phyloP scores from a whole-genome alignment of 2,797 vertebrate species.

The Anguilla megastoma region DNA sequence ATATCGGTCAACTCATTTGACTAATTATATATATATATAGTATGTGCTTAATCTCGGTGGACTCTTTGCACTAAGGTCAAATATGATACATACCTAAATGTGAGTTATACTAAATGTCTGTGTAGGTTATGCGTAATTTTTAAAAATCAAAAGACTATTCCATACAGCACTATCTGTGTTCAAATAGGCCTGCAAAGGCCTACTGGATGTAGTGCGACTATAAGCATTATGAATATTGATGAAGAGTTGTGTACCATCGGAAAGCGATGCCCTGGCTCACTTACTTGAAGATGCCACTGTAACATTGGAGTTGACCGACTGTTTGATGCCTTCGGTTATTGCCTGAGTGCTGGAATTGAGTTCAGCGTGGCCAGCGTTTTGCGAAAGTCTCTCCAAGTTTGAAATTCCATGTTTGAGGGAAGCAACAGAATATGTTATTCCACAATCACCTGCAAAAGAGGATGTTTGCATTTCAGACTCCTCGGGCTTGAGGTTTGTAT shows the following conservation, averaged over 20 bases:
- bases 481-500: constrained; percentile 71
- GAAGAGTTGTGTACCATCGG: constrained; percentile 76
- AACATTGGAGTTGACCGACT: constrained; percentile 76
- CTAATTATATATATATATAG: background rate
- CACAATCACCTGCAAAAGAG: constrained; percentile 71
- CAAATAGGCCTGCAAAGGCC: background rate
- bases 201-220: background rate
- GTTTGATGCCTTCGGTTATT: constrained; percentile 74
- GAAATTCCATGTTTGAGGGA: constrained; percentile 73
- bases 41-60: background rate
- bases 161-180: background rate
- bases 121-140: background rate
- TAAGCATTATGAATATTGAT: background rate
- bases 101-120: background rate
- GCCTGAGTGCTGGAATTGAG: constrained; percentile 68
- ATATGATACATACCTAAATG: background rate
- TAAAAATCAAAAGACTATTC: background rate
- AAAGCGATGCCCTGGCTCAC: constrained; percentile 79
- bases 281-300: constrained; percentile 70
- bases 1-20: background rate
- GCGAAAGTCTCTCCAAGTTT: constrained; percentile 71
- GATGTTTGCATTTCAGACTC: constrained; percentile 72
- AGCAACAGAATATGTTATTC: constrained; percentile 65
- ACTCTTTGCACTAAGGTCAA: background rate
- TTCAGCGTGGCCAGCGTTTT: constrained; percentile 69